Evolutionary conservation across 2,888 invertebrate species (phyloP).

Genomic region (Thera britannica): DNA sequence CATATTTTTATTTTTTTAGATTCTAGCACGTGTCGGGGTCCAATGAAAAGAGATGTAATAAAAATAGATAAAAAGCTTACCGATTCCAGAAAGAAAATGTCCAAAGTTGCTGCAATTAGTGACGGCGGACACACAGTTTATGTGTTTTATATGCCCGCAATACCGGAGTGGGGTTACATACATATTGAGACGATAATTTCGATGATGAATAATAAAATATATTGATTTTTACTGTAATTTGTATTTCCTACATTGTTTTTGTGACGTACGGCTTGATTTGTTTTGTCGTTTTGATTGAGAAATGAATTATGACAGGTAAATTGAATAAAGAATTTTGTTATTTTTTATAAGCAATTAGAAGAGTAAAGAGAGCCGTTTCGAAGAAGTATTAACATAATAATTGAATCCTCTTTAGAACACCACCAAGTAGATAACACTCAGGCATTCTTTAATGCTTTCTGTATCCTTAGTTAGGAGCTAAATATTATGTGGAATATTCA

Average conservation of each 20-base stretch:
- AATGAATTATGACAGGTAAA: slow-evolving; percentile 51
- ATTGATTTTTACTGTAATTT: slow-evolving; percentile 49
- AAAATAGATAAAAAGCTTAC: slow-evolving; percentile 44
- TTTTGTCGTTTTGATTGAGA: slow-evolving; percentile 47
- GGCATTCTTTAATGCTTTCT: no score
- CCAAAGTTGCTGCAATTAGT: slow-evolving; percentile 44
- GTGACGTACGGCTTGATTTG: slow-evolving; percentile 40
- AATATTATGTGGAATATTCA: no score
- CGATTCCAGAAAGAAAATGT: slow-evolving; percentile 40
- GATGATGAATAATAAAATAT: slow-evolving; percentile 39
- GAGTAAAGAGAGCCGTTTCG: background rate
- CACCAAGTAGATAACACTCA: no score
- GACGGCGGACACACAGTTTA: slow-evolving; percentile 50
- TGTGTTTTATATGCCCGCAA: slow-evolving; percentile 50
- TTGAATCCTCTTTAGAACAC: no score
- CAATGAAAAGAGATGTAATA: background rate
- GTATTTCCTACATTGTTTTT: slow-evolving; percentile 63
- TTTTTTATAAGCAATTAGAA: background rate
- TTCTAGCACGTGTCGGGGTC: no score
- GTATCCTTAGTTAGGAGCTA: no score
- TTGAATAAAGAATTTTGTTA: slow-evolving; percentile 44
- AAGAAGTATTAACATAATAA: background rate
- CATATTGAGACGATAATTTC: slow-evolving; percentile 52
- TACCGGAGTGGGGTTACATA: slow-evolving; percentile 53
- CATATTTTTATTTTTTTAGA: no score